Evolutionary conservation across 2,888 invertebrate species (phyloP), one percentile per base, ranked within the genome.

Genomic region (Rhopalosiphum nymphaeae): DNA sequence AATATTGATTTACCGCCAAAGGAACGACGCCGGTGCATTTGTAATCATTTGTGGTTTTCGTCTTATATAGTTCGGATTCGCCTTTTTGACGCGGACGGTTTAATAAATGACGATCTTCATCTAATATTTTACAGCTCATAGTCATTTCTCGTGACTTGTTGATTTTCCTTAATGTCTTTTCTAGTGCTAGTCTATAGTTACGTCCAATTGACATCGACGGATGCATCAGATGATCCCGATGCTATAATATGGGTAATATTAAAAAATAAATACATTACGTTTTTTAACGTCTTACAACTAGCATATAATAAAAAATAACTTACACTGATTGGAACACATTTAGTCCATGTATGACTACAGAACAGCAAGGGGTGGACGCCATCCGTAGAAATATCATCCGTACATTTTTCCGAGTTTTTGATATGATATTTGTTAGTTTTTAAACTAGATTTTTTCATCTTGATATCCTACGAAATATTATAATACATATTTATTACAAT

Each of bases 331-430:
- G 97, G 97, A 4, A 97, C 97, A 3, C 97, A 97, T 95, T 96
- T 96, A 0, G 97, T 98, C 97, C 97, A 97, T 10, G 97, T 97
- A 95, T 97, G 96, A 29, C 96, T 96, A 95, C 97, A 97, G 96
- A 98, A 97, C 94, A 98, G 96, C 11, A 97, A 97, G 0, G 97
- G 97, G 13, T 91, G 42, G 25, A 21, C 11, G 2, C 36, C 57
- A 46, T 93, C 85, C 11, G 1, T n/a, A 1, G 53, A 88, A 78
- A 89, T 89, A 44, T 56, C 44, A n/a, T 78, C 42, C 26, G 42
- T 11, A 25, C 25, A 53, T 5, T 78, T 78, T 36, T 78, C 53
- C 36, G 0, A n/a, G 36, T 44, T 93, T 78, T 78, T n/a, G 0
- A n/a, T 5, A 36, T 78, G 78, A 36, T n/a, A 10, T 93, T 53